phyloP scores from a whole-genome alignment of 2,888 invertebrate species.

The Epinotia bilunana region DNA sequence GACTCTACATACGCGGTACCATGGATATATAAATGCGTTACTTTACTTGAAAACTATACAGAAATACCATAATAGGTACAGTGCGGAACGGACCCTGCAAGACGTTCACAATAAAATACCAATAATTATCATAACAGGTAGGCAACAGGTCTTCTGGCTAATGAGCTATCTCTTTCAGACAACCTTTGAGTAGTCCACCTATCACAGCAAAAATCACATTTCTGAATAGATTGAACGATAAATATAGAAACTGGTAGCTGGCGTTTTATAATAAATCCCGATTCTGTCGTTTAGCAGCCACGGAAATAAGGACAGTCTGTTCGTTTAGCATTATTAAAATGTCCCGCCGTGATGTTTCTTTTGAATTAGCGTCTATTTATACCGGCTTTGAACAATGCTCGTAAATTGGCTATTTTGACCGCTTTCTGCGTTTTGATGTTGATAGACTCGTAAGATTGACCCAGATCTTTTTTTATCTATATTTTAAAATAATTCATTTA shows the following conservation, averaged over 20 bases:
- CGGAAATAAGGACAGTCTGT: slow-evolving; percentile 69
- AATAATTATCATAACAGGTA: no score
- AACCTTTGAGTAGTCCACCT: no score
- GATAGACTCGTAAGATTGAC: background rate
- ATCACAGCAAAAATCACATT: background rate
- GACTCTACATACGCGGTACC: no score
- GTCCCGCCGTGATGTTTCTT: slow-evolving; percentile 57
- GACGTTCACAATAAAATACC: no score
- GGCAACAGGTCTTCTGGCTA: no score
- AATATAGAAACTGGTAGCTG: background rate
- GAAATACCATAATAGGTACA: no score
- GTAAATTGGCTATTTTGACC: slow-evolving; percentile 31
- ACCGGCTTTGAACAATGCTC: slow-evolving; percentile 17
- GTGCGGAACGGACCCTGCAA: no score
- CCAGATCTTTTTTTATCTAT: background rate
- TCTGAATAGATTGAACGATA: background rate
- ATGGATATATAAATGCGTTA: no score
- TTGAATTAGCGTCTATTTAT: slow-evolving; percentile 48
- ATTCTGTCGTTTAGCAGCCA: slow-evolving; percentile 48
- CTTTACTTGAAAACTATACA: no score
- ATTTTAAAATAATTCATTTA: background rate
- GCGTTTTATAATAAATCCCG: slow-evolving; percentile 32
- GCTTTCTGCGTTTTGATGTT: slow-evolving; percentile 24
- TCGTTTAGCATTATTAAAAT: slow-evolving; percentile 76
- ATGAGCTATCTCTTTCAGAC: no score